Conservation (phyloP, 2,888 invertebrate genomes). For the Cylindroiulus punctatus region DNA sequence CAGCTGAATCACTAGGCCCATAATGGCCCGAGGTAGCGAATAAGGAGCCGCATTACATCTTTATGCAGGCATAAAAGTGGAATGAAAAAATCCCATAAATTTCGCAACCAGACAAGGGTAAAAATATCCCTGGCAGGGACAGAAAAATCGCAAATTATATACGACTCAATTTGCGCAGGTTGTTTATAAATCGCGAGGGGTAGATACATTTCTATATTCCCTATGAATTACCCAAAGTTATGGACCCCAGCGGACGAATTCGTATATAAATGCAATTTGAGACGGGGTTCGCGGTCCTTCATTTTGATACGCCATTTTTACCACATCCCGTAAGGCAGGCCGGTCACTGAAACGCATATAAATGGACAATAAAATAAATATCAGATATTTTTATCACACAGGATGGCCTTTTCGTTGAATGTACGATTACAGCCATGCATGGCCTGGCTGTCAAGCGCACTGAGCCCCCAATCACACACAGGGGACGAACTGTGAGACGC, state of each 20-base stretch:
- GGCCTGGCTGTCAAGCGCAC: neutral
- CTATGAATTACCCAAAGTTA: neutral
- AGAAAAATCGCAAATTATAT: constrained; percentile 22
- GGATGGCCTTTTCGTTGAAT: neutral
- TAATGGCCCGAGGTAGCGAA: constrained; percentile 16
- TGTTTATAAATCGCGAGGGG: constrained; percentile 26
- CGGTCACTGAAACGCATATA: neutral
- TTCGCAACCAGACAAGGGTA: neutral
- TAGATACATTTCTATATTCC: constrained; percentile 36
- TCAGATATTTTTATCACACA: neutral
- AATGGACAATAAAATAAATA: constrained; percentile 42
- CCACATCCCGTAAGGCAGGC: neutral
- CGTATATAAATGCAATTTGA: constrained; percentile 26
- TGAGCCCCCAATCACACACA: neutral
- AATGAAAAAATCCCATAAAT: neutral
- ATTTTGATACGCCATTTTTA: neutral
- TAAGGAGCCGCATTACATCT: constrained; percentile 20
- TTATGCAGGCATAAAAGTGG: constrained; percentile 11
- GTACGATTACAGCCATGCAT: neutral
- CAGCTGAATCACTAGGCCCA: constrained; percentile 28
- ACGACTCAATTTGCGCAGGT: constrained; percentile 27
- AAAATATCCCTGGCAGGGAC: constrained; percentile 29
- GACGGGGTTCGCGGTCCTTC: neutral
- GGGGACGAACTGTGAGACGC: neutral
- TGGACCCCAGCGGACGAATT: constrained; percentile 23